Conservation (phyloP, 2,797 vertebrate species). For the Gobionotothen gibberifrons region DNA sequence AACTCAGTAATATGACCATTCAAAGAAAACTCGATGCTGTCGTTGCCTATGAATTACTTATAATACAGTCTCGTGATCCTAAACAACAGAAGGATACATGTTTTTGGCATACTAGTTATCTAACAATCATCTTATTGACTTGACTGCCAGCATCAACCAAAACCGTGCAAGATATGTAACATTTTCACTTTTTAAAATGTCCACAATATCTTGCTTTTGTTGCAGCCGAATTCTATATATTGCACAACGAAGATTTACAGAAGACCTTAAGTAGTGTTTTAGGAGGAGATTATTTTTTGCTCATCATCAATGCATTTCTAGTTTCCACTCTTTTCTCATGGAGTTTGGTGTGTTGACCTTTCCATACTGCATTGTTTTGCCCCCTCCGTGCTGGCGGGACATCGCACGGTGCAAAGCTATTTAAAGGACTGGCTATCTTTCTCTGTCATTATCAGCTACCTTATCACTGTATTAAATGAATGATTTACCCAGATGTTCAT, state of each 20-base stretch:
- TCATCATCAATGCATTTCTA: rapidly evolving
- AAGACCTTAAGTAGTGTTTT: rapidly evolving
- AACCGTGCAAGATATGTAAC: rapidly evolving
- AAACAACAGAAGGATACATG: rapidly evolving
- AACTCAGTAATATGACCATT: background rate
- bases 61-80: rapidly evolving
- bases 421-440: background rate
- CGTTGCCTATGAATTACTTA: background rate
- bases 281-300: rapidly evolving
- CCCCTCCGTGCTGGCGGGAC: conserved; percentile 3
- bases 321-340: background rate
- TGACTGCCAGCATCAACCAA: rapidly evolving
- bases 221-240: background rate
- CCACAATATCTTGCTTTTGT: no score
- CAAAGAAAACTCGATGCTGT: rapidly evolving
- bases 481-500: conserved; percentile 53
- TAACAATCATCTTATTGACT: no score
- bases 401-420: background rate
- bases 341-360: background rate
- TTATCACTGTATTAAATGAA: conserved; percentile 35
- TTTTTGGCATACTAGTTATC: background rate
- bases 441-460: background rate
- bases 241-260: rapidly evolving
- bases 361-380: background rate
- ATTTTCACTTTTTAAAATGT: no score